Evolutionary conservation across 2,113 vertebrate genomes (phyloP), one percentile per base, ranked within the genome.

Genomic region (Pteropus alecto): DNA sequence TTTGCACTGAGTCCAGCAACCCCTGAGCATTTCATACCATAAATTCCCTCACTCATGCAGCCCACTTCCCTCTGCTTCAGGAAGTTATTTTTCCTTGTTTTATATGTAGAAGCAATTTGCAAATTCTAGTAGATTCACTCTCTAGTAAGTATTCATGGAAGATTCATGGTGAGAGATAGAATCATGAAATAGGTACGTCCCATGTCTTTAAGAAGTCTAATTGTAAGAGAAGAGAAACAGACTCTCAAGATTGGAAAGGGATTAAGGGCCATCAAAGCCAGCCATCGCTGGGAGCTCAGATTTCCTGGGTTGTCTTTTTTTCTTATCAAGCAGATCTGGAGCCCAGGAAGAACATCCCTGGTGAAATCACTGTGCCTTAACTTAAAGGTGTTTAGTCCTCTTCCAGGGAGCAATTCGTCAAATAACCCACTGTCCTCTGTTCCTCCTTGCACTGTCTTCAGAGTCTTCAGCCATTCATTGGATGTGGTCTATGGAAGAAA

Each of bases 31-130:
- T 60, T 87, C 41, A 82, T 22, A 63, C 58, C 63, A 79, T 63
- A 71, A 54, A 78, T n/a, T 26, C 58, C n/a, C 67, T 73, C 51
- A 30, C 41, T 63, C 61, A 51, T 41, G 71, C 60, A 93, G 38
- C 21, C 56, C 71, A 77, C 51, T 11, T 41, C 56, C 41, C 65
- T 88, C 61, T 78, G 48, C 73, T 82, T 28, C 11, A 21, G 93
- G 46, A 94, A 93, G 70, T 79, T 87, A 76, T 77, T 89, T 41
- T 94, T 81, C 10, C 26, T 84, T 48, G n/a, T 65, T 28, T 98
- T 43, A 65, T 48, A 70, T 58, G 95, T n/a, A 13, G 68, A 95
- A 85, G 65, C 24, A 81, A 81, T 84, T 96, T 86, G 73, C 38
- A 92, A 95, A 58, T 92, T 84, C 68, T 83, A 38, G 16, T 54